Evolutionary conservation across 2,888 invertebrate genomes (phyloP), one percentile per base, ranked within the genome.

Genomic region (Drosophila demipolita): DNA sequence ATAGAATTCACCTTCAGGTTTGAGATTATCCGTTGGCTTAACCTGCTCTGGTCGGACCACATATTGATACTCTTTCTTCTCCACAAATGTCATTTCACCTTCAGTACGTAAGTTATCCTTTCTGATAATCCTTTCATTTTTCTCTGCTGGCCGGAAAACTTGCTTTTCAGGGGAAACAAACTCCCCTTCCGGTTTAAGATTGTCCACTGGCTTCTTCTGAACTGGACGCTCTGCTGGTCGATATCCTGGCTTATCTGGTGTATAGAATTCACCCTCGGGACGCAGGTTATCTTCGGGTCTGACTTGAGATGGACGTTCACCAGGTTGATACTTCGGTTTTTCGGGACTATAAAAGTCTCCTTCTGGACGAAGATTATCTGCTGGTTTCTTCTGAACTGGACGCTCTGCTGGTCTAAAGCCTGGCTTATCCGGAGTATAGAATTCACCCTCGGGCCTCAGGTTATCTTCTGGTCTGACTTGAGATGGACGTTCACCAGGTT

Each of bases 401-500:
- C 94, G 84, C 82, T 95, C 95, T 57, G 3, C 88, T 77, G 93
- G 38, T 92, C 74, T 79, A 35, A 93, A 94, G 4, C 93, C 93
- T 3, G 89, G 83, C 67, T 92, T 92, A 36, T 93, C 92, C 0
- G 94, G 94, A 1, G 42, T 8, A 3, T 58, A 64, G 54, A 83
- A 78, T 54, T 91, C 90, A 2, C 94, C 94, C 84, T 94, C 94
- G 2, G 94, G 94, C n/a, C 81, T 89, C 8, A 95, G 77, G 75
- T 94, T 94, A 76, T 94, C 94, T 64, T 90, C 92, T 0, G 94
- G 94, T 5, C 92, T 93, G 93, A 17, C 92, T 91, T 0, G 94
- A 63, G 68, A 85, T 70, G 91, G 91, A 74, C 94, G 93, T 80
- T 95, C 95, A 57, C 7, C 94, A 2, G 94, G 94, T 3, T 83